Conservation (phyloP, 2,888 invertebrate species). For the Ochropleura plecta region DNA sequence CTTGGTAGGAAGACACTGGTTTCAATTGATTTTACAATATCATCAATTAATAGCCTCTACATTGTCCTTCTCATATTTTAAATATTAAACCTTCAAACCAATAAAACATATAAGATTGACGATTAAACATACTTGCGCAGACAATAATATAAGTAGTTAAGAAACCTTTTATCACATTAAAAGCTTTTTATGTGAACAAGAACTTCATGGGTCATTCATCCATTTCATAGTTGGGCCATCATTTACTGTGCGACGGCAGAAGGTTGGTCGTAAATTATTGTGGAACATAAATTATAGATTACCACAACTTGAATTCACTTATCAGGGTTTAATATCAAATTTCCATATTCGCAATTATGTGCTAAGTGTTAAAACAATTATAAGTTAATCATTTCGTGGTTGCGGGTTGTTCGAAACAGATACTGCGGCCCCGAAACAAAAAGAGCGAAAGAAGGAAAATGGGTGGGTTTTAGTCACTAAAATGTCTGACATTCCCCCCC, state of each 20-base stretch:
- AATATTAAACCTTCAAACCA: neutral
- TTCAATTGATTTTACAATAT: neutral
- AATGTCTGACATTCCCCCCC: too few relatives aligned
- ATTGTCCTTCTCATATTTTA: neutral
- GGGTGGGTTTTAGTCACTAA: too few relatives aligned
- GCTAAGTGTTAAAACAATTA: constrained; percentile 2
- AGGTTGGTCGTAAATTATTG: constrained; percentile 25
- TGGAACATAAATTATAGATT: constrained; percentile 8
- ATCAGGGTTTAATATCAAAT: neutral
- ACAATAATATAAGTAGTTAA: constrained; percentile 5
- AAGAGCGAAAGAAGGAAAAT: too few relatives aligned
- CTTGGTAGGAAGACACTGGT: neutral
- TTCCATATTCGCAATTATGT: constrained; percentile 5
- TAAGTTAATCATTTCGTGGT: neutral
- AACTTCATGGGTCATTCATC: constrained; percentile 14
- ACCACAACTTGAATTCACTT: neutral
- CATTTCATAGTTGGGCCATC: constrained; percentile 12
- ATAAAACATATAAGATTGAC: constrained; percentile 40
- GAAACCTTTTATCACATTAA: constrained; percentile 13
- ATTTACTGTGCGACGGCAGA: neutral
- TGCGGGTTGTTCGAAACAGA: too few relatives aligned
- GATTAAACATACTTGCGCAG: constrained; percentile 12
- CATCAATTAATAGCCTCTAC: neutral
- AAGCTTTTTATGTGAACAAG: constrained; percentile 4
- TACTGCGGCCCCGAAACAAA: too few relatives aligned